Conservation (phyloP, 2,888 invertebrate genomes). For the Reticulitermes lucifugus region DNA sequence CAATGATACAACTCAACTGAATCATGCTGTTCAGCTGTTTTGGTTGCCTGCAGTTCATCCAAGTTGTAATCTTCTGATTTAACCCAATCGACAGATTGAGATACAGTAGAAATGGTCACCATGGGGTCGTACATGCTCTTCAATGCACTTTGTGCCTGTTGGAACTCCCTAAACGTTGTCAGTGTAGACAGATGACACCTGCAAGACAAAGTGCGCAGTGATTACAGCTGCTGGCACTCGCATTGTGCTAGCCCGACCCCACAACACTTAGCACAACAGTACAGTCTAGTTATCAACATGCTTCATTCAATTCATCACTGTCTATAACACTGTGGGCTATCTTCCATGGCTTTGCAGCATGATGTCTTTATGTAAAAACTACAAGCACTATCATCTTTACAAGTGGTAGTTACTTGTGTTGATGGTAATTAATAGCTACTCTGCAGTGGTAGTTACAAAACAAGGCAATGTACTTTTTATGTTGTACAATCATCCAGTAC, state of each 20-base stretch:
- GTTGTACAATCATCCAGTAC: neutral
- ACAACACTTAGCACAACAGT: neutral
- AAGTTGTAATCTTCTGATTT: slow-evolving; percentile 21
- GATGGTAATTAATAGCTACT: too few species aligned
- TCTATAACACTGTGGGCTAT: neutral
- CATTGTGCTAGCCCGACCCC: neutral
- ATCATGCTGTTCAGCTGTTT: neutral
- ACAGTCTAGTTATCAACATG: neutral
- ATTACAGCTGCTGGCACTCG: slow-evolving; percentile 9
- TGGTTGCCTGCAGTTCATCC: neutral
- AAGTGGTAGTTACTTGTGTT: too few species aligned
- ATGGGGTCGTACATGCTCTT: slow-evolving; percentile 36
- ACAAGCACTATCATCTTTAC: too few species aligned
- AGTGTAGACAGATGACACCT: slow-evolving; percentile 43
- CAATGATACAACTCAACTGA: slow-evolving; percentile 28
- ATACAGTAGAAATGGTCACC: slow-evolving; percentile 34
- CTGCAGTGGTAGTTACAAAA: too few species aligned
- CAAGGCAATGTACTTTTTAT: too few species aligned
- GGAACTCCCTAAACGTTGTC: slow-evolving; percentile 43
- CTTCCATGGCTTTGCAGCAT: neutral
- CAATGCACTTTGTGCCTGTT: slow-evolving; percentile 36
- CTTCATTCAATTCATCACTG: neutral
- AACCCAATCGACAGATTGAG: slow-evolving; percentile 23
- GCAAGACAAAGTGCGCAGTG: slow-evolving; percentile 50
- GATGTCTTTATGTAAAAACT: neutral